A percentile compares a stretch with the other conserved stretches of the same genome.
These are phyloP conservation scores for Phrynocephalus versicolor DNA, from an alignment of 2,113 vertebrate species.

Conservation along the genomic window DNA sequence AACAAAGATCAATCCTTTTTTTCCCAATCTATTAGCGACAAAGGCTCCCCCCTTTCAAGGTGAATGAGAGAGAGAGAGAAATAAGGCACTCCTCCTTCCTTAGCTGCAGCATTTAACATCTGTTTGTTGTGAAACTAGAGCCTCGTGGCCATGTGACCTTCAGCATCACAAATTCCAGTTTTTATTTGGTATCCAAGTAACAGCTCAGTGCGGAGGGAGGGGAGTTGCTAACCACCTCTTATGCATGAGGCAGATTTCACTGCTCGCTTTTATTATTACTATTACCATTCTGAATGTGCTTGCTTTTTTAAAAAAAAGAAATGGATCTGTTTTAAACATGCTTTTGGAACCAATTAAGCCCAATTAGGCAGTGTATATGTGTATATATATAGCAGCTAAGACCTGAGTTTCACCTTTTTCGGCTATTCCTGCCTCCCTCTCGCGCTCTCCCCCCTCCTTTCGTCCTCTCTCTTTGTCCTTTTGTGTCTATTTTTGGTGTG, in stretches of 20 bases:
- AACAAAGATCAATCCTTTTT: neutral
- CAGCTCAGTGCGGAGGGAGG: slow-evolving; percentile 45
- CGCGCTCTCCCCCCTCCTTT: slow-evolving; percentile 22
- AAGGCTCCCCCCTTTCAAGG: neutral
- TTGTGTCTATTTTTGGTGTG: slow-evolving; percentile 79
- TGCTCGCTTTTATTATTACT: slow-evolving; percentile 9
- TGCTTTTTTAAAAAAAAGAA: neutral
- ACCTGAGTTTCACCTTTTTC: slow-evolving; percentile 59
- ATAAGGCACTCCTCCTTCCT: neutral
- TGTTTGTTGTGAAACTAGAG: slow-evolving; percentile 98
- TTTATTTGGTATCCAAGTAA: slow-evolving; percentile 83
- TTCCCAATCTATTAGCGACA: neutral
- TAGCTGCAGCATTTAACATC: slow-evolving; percentile 76
- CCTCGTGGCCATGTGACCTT: slow-evolving; percentile 78
- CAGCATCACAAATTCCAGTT: slow-evolving; percentile 73
- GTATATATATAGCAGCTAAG: slow-evolving; percentile 31
- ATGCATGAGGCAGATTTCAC: slow-evolving; percentile 20
- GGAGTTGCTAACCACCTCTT: slow-evolving; percentile 24
- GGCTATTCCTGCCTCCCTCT: neutral
- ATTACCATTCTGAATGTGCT: neutral
- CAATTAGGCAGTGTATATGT: slow-evolving; percentile 45
- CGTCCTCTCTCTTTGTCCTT: slow-evolving; percentile 69
- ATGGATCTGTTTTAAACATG: neutral
- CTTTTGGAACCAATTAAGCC: slow-evolving; percentile 47
- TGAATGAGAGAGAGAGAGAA: slow-evolving; percentile 7